Evolutionary conservation across 2,113 vertebrate genomes (phyloP).

Genomic region (Bubo bubo): DNA sequence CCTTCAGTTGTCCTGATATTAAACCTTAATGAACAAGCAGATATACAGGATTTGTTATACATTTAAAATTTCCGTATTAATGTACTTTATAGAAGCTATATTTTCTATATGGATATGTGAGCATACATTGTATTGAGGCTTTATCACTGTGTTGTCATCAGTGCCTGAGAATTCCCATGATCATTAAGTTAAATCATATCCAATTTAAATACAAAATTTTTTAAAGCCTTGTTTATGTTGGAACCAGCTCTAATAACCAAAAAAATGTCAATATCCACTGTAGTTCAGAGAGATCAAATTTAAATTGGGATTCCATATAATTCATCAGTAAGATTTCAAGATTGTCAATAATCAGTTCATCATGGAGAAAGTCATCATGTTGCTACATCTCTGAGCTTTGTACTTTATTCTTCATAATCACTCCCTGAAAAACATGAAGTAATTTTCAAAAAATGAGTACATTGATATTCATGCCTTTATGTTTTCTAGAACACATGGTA

Average conservation of each 20-base stretch:
- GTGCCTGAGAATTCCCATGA: background rate
- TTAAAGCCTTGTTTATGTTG: background rate
- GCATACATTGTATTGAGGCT: background rate
- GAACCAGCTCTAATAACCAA: background rate
- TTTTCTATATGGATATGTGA: background rate
- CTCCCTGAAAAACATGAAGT: background rate
- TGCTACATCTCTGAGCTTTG: background rate
- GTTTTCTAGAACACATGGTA: background rate
- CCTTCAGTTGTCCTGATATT: background rate
- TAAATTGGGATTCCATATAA: background rate
- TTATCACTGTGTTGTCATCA: background rate
- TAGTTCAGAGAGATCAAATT: background rate
- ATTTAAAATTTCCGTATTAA: background rate
- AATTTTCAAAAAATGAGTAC: background rate
- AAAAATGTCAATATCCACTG: background rate
- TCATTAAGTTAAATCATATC: background rate
- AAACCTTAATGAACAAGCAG: background rate
- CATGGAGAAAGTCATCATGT: background rate
- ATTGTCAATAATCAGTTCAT: background rate
- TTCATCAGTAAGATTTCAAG: background rate
- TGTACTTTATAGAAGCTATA: background rate
- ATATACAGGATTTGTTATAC: background rate
- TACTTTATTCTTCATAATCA: background rate
- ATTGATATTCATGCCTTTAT: background rate
- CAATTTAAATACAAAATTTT: background rate